Conservation (phyloP, 1,140 invertebrate species). For the Saccostrea cuccullata region DNA sequence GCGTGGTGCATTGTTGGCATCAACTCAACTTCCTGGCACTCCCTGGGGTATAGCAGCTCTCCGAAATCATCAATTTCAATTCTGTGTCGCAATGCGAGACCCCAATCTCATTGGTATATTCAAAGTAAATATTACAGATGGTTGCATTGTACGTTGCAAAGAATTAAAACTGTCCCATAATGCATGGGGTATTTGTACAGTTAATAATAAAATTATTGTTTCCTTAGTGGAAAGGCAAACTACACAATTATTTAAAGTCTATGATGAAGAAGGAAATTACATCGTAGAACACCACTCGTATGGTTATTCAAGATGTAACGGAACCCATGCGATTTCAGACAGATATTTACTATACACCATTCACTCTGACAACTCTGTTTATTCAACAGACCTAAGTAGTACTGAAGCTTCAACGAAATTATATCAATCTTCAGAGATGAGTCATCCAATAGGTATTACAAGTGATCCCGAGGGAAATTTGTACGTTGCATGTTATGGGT, state of each 20-base stretch:
- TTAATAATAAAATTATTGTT: background rate
- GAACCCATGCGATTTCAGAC: background rate
- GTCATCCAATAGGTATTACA: background rate
- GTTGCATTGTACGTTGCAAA: background rate
- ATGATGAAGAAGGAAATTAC: background rate
- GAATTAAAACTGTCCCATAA: background rate
- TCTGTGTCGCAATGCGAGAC: background rate
- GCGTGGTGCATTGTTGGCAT: background rate
- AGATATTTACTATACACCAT: background rate
- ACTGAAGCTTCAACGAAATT: background rate
- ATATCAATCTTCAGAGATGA: background rate
- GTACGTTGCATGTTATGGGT: background rate
- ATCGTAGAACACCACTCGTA: background rate
- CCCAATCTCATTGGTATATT: background rate
- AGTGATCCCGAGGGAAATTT: background rate
- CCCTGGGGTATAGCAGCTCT: background rate
- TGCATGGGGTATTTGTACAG: conserved; percentile 4
- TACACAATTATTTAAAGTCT: background rate
- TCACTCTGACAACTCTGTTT: background rate
- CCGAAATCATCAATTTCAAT: background rate
- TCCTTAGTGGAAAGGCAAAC: background rate
- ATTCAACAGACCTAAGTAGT: background rate
- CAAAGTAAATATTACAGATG: background rate
- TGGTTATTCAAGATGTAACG: background rate
- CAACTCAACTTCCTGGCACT: background rate